Conservation (phyloP, 92 coral and sea anemone species). For the Isaurus tuberculatus region DNA sequence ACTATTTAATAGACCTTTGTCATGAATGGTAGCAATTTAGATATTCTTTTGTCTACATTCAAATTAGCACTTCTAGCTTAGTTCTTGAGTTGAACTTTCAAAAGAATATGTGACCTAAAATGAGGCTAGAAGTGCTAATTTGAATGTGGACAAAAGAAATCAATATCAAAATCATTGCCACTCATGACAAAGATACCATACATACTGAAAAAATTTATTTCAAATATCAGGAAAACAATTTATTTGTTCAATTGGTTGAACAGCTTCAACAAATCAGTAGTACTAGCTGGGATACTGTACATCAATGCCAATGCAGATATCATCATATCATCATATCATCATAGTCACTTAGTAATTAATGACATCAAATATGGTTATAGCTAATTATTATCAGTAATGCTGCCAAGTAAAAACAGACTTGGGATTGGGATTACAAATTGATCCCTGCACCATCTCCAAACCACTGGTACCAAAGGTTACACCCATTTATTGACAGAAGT, state of each 20-base stretch:
- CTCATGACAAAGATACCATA: background rate
- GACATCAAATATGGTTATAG: background rate
- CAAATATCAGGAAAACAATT: background rate
- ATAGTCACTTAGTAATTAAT: background rate
- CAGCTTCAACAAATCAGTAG: conserved; percentile 4
- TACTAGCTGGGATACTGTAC: background rate
- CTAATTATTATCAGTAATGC: background rate
- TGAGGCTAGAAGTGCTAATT: conserved; percentile 9
- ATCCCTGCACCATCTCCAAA: background rate
- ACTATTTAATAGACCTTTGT: background rate
- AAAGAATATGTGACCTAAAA: conserved; percentile 1
- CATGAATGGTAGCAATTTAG: background rate
- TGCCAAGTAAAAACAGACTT: background rate
- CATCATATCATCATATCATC: background rate
- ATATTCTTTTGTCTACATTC: background rate
- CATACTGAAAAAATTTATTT: background rate
- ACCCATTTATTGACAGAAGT: background rate
- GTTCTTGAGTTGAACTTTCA: background rate
- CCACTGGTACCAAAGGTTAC: background rate
- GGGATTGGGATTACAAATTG: background rate
- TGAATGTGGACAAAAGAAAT: conserved; percentile 1
- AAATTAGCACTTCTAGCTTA: background rate
- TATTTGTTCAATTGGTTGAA: background rate
- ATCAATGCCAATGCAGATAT: conserved; percentile 10
- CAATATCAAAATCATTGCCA: background rate